These are phyloP conservation scores for Spialia ferax DNA, from an alignment of 2,888 invertebrate species.

Conservation along the genomic window DNA sequence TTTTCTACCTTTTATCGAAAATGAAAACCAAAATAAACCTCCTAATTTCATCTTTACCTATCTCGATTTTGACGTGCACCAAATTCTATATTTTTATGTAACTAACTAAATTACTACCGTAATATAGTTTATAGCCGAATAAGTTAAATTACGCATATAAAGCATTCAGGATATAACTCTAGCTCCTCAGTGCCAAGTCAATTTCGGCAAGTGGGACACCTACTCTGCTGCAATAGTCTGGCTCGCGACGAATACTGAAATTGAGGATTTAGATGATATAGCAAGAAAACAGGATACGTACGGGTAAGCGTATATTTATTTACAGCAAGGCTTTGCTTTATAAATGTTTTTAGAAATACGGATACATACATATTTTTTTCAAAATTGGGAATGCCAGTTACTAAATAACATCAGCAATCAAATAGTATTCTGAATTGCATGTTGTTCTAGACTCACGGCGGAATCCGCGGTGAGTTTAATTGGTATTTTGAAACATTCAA, in stretches of 20 bases:
- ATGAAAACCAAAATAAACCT: too few relatives aligned
- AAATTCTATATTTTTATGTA: background rate
- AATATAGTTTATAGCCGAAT: constrained; percentile 16
- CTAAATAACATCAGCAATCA: too few relatives aligned
- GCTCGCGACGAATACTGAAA: constrained; percentile 30
- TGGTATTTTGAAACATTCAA: too few relatives aligned
- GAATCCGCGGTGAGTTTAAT: too few relatives aligned
- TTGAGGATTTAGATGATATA: constrained; percentile 27
- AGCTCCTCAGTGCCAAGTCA: constrained; percentile 34
- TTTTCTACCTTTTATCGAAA: too few relatives aligned
- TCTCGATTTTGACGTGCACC: too few relatives aligned
- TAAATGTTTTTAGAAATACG: background rate
- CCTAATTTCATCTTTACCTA: too few relatives aligned
- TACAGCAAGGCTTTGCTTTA: background rate
- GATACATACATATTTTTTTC: too few relatives aligned
- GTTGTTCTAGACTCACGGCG: too few relatives aligned
- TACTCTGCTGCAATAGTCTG: constrained; percentile 13
- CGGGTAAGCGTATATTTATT: background rate
- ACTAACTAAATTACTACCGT: background rate
- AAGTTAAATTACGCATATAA: constrained; percentile 35
- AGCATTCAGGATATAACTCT: constrained; percentile 34
- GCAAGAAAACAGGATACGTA: background rate
- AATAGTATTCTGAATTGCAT: too few relatives aligned
- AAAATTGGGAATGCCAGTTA: too few relatives aligned
- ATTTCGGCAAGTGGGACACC: constrained; percentile 36